Evolutionary conservation across 2,888 invertebrate genomes (phyloP).

Genomic region (Tachystola acroxantha): DNA sequence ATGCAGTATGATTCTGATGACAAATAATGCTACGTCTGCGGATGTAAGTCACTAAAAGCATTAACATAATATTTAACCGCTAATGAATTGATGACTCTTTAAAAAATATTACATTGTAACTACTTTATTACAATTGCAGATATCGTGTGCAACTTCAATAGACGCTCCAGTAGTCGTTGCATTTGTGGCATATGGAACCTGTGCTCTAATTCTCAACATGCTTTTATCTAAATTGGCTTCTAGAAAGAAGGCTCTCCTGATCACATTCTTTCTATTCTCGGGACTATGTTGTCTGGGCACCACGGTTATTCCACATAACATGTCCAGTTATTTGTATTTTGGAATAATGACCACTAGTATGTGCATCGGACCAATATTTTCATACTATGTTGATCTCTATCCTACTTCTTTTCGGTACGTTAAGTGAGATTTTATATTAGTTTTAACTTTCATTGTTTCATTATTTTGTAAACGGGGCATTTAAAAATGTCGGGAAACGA

Average conservation of each 20-base stretch:
- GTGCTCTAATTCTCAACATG: slow-evolving; percentile 11
- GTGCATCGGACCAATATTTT: slow-evolving; percentile 32
- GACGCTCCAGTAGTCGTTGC: slow-evolving; percentile 3
- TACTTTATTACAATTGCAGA: no score
- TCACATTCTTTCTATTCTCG: slow-evolving; percentile 10
- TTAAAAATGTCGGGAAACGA: no score
- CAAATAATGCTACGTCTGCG: not conserved
- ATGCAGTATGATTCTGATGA: not conserved
- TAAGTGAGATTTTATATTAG: no score
- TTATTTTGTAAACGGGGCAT: no score
- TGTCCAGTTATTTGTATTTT: slow-evolving; percentile 29
- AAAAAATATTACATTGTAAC: no score
- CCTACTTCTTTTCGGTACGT: slow-evolving; percentile 43
- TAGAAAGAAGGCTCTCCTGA: slow-evolving; percentile 15
- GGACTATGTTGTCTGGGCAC: slow-evolving; percentile 11
- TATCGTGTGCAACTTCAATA: slow-evolving; percentile 1
- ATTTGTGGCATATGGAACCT: not conserved
- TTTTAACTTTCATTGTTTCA: not conserved
- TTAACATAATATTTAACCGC: no score
- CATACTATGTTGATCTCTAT: slow-evolving; percentile 42
- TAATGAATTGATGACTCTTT: no score
- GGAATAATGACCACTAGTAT: slow-evolving; percentile 29
- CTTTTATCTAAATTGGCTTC: slow-evolving; percentile 16
- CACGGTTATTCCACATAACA: slow-evolving; percentile 18
- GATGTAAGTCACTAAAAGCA: not conserved